These are phyloP conservation scores for Coleophora flavipennella DNA, from an alignment of 2,888 invertebrate species.

Conservation along the genomic window DNA sequence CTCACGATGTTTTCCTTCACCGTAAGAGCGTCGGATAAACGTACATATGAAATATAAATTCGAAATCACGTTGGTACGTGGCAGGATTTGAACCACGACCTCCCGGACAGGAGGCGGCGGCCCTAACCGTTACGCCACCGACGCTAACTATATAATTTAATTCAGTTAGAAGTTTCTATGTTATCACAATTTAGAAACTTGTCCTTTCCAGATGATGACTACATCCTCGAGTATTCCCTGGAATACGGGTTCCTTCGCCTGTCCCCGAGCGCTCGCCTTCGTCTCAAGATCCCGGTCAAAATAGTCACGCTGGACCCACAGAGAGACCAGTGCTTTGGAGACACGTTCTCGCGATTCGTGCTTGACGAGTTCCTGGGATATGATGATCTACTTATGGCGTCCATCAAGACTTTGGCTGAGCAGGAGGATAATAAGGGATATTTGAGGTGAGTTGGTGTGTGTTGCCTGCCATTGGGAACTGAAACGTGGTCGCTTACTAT, in stretches of 20 bases:
- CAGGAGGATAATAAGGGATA: conserved; percentile 97
- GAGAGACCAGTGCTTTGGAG: conserved; percentile 94
- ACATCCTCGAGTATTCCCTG: conserved; percentile 97
- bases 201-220: conserved; percentile 93
- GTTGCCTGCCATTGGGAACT: no score
- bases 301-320: conserved; percentile 90
- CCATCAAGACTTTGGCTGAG: conserved; percentile 95
- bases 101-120: no score
- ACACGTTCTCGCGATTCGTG: conserved; percentile 89
- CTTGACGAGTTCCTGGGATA: conserved; percentile 96
- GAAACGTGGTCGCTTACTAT: no score
- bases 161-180: no score
- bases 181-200: no score
- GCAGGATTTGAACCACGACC: no score
- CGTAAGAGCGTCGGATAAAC: no score
- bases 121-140: no score
- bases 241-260: conserved; percentile 97
- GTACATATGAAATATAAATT: no score
- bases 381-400: conserved; percentile 97
- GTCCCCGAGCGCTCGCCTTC: conserved; percentile 87
- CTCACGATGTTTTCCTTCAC: no score
- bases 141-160: no score
- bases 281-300: conserved; percentile 92
- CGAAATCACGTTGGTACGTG: no score
- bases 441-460: conserved; percentile 80